Evolutionary conservation across 2,888 invertebrate species (phyloP).

Genomic region (Drosophila ezoana): DNA sequence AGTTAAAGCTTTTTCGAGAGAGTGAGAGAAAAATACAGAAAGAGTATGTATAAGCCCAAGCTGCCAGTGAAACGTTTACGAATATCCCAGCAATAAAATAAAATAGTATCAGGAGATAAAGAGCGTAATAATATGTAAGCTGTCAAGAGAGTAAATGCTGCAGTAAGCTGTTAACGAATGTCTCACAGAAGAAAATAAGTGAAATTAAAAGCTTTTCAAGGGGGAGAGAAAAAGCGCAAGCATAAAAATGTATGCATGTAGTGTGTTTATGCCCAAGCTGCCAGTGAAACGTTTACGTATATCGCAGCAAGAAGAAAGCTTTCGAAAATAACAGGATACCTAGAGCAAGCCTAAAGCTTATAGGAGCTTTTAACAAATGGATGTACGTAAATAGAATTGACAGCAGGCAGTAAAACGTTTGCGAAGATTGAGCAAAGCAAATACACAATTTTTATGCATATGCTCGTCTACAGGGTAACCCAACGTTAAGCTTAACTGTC

Average conservation of each 20-base stretch:
- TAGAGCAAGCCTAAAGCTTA: too few species aligned
- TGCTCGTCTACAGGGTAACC: not conserved
- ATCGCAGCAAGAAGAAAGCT: not conserved
- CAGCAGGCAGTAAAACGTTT: not conserved
- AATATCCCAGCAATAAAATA: not conserved
- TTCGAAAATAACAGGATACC: too few species aligned
- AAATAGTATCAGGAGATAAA: too few species aligned
- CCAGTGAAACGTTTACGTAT: slow-evolving; percentile 3
- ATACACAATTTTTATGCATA: not conserved
- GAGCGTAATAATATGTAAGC: too few species aligned
- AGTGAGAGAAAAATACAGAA: not conserved
- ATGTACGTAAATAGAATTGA: too few species aligned
- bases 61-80: not conserved
- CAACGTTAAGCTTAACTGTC: not conserved
- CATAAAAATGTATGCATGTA: too few species aligned
- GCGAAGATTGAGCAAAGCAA: not conserved
- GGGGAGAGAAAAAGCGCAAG: not conserved
- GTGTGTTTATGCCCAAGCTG: not conserved
- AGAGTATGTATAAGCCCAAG: not conserved
- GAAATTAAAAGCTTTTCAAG: too few species aligned
- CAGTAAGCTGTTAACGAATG: too few species aligned
- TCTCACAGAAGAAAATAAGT: too few species aligned
- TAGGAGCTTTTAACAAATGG: too few species aligned
- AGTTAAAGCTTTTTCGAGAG: not conserved
- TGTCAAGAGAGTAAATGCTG: too few species aligned